Conservation (phyloP, 2,797 vertebrate genomes). For the Lepilemur septentrionalis region DNA sequence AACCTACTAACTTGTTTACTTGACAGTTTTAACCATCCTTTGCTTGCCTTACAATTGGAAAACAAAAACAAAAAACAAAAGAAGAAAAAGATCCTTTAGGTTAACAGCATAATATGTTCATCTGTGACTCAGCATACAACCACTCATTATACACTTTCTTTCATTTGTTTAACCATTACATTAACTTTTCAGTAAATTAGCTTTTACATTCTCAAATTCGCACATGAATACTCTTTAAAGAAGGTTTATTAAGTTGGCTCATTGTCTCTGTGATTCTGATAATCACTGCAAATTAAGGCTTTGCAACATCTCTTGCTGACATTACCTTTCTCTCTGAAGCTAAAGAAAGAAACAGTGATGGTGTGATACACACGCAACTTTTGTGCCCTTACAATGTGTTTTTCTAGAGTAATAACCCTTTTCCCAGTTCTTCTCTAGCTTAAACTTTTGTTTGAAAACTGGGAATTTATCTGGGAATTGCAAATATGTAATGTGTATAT, state of each 20-base stretch:
- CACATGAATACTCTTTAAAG: slow-evolving; percentile 22
- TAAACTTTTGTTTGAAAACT: neutral
- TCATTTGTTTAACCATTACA: slow-evolving; percentile 16
- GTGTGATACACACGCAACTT: neutral
- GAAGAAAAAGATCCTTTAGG: neutral
- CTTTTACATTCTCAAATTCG: slow-evolving; percentile 43
- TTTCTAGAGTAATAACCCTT: neutral
- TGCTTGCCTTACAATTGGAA: neutral
- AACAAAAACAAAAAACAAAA: neutral
- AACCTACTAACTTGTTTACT: neutral
- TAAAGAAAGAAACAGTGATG: neutral
- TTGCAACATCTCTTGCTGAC: neutral
- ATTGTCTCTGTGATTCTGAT: slow-evolving; percentile 12
- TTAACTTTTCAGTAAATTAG: slow-evolving; percentile 50
- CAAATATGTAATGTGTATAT: neutral
- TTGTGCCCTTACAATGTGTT: neutral
- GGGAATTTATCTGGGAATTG: neutral
- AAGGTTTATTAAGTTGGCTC: slow-evolving; percentile 24
- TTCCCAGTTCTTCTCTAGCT: neutral
- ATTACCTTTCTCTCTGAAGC: neutral
- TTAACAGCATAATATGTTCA: neutral
- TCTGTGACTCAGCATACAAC: neutral
- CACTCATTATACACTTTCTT: neutral
- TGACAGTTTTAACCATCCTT: neutral
- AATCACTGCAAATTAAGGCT: slow-evolving; percentile 40